Conservation (phyloP, 2,113 vertebrate genomes). For the Cyprinus carpio region DNA sequence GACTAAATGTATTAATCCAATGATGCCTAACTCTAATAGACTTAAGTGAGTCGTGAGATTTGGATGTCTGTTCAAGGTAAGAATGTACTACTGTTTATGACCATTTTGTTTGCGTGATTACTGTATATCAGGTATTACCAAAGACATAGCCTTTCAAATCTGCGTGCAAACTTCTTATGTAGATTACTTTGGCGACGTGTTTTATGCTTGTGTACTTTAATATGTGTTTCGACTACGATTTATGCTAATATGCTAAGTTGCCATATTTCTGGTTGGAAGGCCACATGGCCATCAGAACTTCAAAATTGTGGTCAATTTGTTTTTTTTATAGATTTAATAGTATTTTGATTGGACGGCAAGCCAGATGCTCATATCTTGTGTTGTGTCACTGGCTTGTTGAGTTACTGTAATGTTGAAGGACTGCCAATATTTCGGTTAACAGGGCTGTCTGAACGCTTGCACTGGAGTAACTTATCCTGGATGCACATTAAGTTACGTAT, state of each 20-base stretch:
- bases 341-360: constrained; percentile 18
- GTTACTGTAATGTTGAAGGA: constrained; percentile 79
- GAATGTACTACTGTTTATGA: constrained; percentile 82
- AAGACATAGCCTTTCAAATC: constrained; percentile 83
- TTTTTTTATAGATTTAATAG: neutral
- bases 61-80: constrained; percentile 70
- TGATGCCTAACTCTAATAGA: constrained; percentile 51
- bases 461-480: constrained; percentile 69
- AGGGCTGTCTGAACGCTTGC: constrained; percentile 70
- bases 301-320: constrained; percentile 23
- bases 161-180: constrained; percentile 72
- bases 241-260: constrained; percentile 71
- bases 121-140: constrained; percentile 91
- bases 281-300: constrained; percentile 61
- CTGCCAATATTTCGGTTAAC: constrained; percentile 58
- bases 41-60: constrained; percentile 72
- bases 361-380: constrained; percentile 17
- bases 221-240: constrained; percentile 1
- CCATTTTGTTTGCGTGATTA: constrained; percentile 73
- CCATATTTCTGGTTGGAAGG: constrained; percentile 71
- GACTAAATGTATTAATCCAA: neutral
- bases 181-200: constrained; percentile 54
- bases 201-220: too few relatives aligned
- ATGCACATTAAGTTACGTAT: constrained; percentile 63
- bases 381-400: constrained; percentile 68